These are phyloP conservation scores for Chrysopa pallens DNA, from an alignment of 1,140 invertebrate species.

Conservation along the genomic window DNA sequence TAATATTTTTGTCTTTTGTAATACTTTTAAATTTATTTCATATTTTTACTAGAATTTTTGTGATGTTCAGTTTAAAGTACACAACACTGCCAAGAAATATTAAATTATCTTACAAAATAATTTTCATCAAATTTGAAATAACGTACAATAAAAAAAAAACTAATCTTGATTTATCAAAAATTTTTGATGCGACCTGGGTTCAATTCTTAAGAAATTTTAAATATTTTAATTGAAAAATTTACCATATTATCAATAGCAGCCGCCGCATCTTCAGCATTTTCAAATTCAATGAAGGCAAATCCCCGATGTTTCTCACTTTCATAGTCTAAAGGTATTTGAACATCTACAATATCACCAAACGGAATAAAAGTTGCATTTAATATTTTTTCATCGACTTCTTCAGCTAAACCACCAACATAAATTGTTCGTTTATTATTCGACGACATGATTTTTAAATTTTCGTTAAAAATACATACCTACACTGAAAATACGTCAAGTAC, in stretches of 20 bases:
- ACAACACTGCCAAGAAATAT: too few relatives aligned
- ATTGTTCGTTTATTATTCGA: slow-evolving; percentile 55
- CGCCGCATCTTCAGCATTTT: slow-evolving; percentile 82
- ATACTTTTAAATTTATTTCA: too few relatives aligned
- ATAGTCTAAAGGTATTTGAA: slow-evolving; percentile 96
- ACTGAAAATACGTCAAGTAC: too few relatives aligned
- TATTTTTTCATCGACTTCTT: slow-evolving; percentile 94
- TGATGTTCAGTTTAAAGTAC: too few relatives aligned
- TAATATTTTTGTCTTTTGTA: background rate
- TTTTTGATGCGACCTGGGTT: too few relatives aligned
- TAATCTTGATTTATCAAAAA: too few relatives aligned
- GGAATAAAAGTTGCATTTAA: slow-evolving; percentile 93
- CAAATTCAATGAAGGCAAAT: slow-evolving; percentile 98
- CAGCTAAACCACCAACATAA: slow-evolving; percentile 80
- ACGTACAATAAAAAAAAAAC: too few relatives aligned
- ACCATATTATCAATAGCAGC: slow-evolving; percentile 99
- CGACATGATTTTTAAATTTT: slow-evolving; percentile 16
- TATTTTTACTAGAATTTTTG: too few relatives aligned
- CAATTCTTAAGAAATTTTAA: too few relatives aligned
- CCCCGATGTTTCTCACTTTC: slow-evolving; percentile 93
- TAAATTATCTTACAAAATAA: too few relatives aligned
- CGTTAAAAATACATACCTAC: background rate
- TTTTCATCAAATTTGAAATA: too few relatives aligned
- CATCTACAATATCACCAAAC: slow-evolving; percentile 93
- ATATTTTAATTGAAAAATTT: slow-evolving; percentile 9